Percentiles rank a stretch among this genome's conserved stretches.
These are phyloP conservation scores for Cyphomyrmex costatus DNA, from an alignment of 1,140 invertebrate genomes.

Conservation along the genomic window DNA sequence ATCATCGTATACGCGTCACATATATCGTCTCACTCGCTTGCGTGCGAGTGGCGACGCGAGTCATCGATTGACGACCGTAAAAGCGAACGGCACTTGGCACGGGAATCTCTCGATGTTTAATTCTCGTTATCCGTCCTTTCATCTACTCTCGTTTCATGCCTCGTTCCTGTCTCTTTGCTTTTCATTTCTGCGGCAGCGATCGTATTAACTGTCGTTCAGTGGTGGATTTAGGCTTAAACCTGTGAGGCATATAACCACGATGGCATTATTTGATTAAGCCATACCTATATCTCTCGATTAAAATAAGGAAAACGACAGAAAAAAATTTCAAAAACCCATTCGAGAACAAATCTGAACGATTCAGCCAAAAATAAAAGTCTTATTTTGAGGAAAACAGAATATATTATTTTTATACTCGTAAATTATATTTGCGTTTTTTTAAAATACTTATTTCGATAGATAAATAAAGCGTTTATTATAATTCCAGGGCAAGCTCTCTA, in stretches of 20 bases:
- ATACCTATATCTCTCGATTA: not conserved
- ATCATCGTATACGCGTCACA: slow-evolving; percentile 42
- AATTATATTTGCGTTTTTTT: not conserved
- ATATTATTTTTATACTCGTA: not conserved
- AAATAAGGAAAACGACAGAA: too few relatives aligned
- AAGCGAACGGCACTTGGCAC: slow-evolving; percentile 62
- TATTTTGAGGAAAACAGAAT: not conserved
- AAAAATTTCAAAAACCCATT: not conserved
- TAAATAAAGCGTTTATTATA: not conserved
- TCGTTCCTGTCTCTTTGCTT: slow-evolving; percentile 41
- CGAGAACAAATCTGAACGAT: not conserved
- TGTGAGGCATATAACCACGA: not conserved
- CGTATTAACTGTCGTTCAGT: slow-evolving; percentile 52
- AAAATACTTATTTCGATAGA: not conserved
- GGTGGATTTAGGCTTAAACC: slow-evolving; percentile 28
- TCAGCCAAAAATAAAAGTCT: not conserved
- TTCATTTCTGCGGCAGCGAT: slow-evolving; percentile 55
- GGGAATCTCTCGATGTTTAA: slow-evolving; percentile 69
- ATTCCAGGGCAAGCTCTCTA: too few relatives aligned
- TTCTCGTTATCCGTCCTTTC: slow-evolving; percentile 53
- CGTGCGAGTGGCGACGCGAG: not conserved
- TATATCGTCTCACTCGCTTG: slow-evolving; percentile 12
- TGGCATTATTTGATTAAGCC: not conserved
- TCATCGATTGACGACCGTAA: slow-evolving; percentile 73
- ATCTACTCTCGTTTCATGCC: slow-evolving; percentile 29